Base-by-base conservation (phyloP, 2,888 invertebrate genomes). In the Drosophila yooni region DNA sequence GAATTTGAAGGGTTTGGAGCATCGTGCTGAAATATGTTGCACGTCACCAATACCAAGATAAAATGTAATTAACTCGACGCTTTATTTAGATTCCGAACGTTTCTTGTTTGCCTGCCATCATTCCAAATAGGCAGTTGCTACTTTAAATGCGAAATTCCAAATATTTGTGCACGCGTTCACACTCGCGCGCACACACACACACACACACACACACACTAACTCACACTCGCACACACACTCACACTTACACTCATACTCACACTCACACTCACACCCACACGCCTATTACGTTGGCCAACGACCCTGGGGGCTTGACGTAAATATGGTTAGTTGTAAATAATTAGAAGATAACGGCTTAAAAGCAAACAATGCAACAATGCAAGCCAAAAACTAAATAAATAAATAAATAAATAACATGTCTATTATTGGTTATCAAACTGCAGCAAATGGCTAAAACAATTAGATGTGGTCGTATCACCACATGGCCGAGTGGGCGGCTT, bases 351-450 rank as follows among this genome's bases (percentile, higher is more conserved):
- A 88, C 90, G 63, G 58, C 34, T 69, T 53, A 66, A 69, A 68
- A 51, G 43, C 64, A 75, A 78, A 89, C 74, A 89, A 84, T 79
- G 69, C 65, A 40, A 79, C 68, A 60, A 58, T 48, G 58, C 43
- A 34, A 56, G 40, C n/a, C 11, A 33, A 54, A 25, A 51, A 54
- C 36, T 29, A 61, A 48, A 51, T 62, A 57, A 50, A 52, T 59
- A 71, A 64, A 64, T 67, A 54, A 58, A 68, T 82, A 78, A 73
- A 79, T 62, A 79, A 68, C 67, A 70, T 76, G 76, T 83, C 74
- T 85, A 90, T 88, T 88, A 90, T 88, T 75, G 88, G 86, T 66
- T 84, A 84, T 84, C 85, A 56, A 79, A 88, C 46, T 75, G 79
- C 72, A 46, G 70, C 60, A 67, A 62, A 54, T 62, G 83, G 64